Evolutionary conservation across 2,113 vertebrate species (phyloP), one percentile per base, ranked within the genome.

Genomic region (Lycocorax pyrrhopterus): DNA sequence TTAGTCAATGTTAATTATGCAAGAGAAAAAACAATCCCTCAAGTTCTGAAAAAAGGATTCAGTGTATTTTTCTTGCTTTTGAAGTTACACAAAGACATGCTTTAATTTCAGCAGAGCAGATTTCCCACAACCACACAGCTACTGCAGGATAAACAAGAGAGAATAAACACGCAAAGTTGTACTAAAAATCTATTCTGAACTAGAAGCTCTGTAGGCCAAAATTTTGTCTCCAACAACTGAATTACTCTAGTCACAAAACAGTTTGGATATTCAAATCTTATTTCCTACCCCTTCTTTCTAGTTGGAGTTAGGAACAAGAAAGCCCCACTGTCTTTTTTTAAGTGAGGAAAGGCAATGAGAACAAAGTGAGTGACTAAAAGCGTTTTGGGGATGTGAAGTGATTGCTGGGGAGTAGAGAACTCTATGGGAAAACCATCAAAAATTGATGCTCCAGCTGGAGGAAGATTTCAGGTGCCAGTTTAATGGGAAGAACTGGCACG

Each of bases 21-120:
- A 87, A 67, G n/a, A 78, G 55, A 52, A 89, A 89, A 90, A 91
- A 67, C 41, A 84, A 86, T 58, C 35, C 39, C 52, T 75, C 26
- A 26, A 78, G 47, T 64, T 69, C 47, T 11, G 23, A 41, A 74
- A 64, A 62, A 63, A 60, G 33, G 17, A 33, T 26, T 64, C 35
- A 3, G 87, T 80, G 84, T 96, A 56, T 90, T 95, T 83, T 83
- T 94, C 85, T 84, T 90, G 30, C 76, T 89, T 91, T 88, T 92
- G 27, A 88, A 92, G 82, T 88, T 66, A 69, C 94, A 85, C 71
- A 90, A 72, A 79, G n/a, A 59, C 25, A 58, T 81, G 51, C 51
- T 86, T 93, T 90, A 76, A 87, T 53, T 93, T 79, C 63, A 67
- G 73, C 0, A 0, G 12, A 92, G 78, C 37, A 59, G 41, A 81